These are phyloP conservation scores for Carassius carassius DNA, from an alignment of 2,113 vertebrate genomes.

Conservation along the genomic window DNA sequence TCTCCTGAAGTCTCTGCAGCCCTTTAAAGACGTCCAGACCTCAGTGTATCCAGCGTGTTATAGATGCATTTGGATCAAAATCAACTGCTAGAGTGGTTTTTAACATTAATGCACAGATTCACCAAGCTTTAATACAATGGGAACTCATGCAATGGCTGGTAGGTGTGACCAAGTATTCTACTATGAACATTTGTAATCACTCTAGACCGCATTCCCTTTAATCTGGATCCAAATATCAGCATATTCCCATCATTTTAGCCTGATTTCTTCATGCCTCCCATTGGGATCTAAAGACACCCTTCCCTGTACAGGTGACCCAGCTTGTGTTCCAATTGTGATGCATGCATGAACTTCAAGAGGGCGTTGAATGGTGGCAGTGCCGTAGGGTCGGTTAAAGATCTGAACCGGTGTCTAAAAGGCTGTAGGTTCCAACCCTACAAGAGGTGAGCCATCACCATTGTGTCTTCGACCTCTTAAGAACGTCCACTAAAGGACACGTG, in stretches of 20 bases:
- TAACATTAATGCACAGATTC: not conserved
- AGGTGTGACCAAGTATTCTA: not conserved
- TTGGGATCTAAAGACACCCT: not conserved
- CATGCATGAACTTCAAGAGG: slow-evolving; percentile 31
- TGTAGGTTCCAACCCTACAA: slow-evolving; percentile 5
- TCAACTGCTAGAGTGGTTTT: not conserved
- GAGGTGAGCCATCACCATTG: not conserved
- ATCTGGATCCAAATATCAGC: not conserved
- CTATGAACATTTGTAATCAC: not conserved
- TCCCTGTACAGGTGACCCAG: slow-evolving; percentile 18
- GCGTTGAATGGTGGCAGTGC: slow-evolving; percentile 23
- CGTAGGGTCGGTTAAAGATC: not conserved
- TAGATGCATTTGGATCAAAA: not conserved
- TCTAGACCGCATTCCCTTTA: not conserved
- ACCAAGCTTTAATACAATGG: not conserved
- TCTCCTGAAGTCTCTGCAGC: not conserved
- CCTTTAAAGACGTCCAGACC: slow-evolving; percentile 9
- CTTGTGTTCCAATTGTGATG: not conserved
- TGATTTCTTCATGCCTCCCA: slow-evolving; percentile 6
- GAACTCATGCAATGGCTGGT: not conserved
- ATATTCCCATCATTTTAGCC: not conserved
- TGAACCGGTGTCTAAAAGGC: not conserved
- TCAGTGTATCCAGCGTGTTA: not conserved
- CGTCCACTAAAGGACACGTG: slow-evolving; percentile 13
- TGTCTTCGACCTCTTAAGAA: not conserved